Evolutionary conservation across 64 coral and sea anemone species (phyloP), one percentile per base, ranked within the genome.

Genomic region (Exaiptasia diaphana): DNA sequence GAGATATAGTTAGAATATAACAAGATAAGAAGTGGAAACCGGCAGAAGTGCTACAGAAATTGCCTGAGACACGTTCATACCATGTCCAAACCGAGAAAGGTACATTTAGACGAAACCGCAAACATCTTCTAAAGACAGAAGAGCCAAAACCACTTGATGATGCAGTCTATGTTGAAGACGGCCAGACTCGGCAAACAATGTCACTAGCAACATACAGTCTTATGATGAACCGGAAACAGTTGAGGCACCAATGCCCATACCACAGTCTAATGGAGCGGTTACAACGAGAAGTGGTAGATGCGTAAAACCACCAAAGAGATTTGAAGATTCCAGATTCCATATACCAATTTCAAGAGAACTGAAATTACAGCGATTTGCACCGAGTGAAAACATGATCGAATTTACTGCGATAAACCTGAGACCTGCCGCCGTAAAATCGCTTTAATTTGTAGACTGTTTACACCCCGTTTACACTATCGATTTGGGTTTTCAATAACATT

Each of bases 21-120:
- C 3, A n/a, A n/a, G n/a, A 36, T n/a, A 52, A 33, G 1, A 49
- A 50, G 45, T 52, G 62, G 78, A 82, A 49, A 68, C 62, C 78
- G 40, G 78, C 30, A 23, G 26, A 31, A 50, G 62, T 38, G 5
- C 34, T 26, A 67, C 23, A 68, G 13, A 25, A 6, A 27, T 26
- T 68, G 33, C 27, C 78, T 1, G 41, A 64, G 49, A 24, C 79
- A 20, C 4, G n/a, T 9, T 69, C 45, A 26, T 68, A 53, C 33
- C 21, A 20, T 26, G 48, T 69, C 23, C 11, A 82, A 20, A 68
- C 61, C 20, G 50, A 38, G 15, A 25, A 43, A 38, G 38, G 76
- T 6, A 37, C 38, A 79, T 62, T 21, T 53, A 76, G 43, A 46
- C 2, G 18, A 29, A 76, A 76, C 5, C 3, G 74, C 5, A 56